Evolutionary conservation across 1,140 invertebrate genomes (phyloP), one percentile per base, ranked within the genome.

Genomic region (Nomia melanderi): DNA sequence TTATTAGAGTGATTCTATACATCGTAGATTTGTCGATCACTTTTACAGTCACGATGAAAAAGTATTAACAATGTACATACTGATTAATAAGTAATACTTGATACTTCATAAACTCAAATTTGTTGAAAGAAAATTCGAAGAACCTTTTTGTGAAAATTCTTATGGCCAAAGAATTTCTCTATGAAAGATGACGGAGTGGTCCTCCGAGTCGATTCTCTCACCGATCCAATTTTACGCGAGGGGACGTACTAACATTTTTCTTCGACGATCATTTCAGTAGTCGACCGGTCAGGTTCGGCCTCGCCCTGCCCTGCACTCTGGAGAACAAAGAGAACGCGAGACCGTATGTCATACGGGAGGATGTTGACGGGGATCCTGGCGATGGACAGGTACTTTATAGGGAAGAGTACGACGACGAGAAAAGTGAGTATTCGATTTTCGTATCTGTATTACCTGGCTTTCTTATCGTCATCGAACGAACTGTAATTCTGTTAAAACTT

Each of bases 281-380:
- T 87, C 95, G 96, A 90, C 96, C 96, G 72, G 95, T 96, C 85
- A 95, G 96, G 88, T 96, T 96, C 89, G 95, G 95, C 56, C 91
- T 96, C 60, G 92, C 94, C 39, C 90, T 96, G 78, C 95, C 96
- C 50, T 95, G 95, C 90, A 95, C 95, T 9, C 88, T 95, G 86
- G 96, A 97, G 90, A 97, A 97, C 92, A 97, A 97, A 90, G 96
- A 97, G 93, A 97, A 97, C 87, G 94, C 96, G 29, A 94, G 96
- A 77, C 96, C 96, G n/a, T 96, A 95, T 92, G 92, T 95, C 63
- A 94, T 95, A 85, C 92, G 94, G 57, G 94, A 95, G 85, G 95
- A 95, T 79, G 92, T 91, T 76, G 94, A 94, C 81, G 93, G 93
- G 77, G 94, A 94, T 71, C 92, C 93, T 44, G 92, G 92, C 27